These are phyloP conservation scores for Eulimnadia texana DNA, from an alignment of 1,140 invertebrate species.

Conservation along the genomic window DNA sequence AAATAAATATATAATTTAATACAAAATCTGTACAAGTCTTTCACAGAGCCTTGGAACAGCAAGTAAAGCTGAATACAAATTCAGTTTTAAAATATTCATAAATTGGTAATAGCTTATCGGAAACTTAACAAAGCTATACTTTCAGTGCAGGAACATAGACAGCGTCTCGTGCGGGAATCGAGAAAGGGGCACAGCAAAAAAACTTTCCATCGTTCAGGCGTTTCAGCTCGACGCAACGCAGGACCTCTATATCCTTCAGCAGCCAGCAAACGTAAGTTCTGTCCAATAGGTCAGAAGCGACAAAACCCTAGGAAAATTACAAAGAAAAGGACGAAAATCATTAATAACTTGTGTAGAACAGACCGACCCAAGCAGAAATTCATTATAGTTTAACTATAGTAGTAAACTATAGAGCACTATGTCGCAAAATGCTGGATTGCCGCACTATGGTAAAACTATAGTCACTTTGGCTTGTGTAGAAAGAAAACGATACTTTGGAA, in stretches of 20 bases:
- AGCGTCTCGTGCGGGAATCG: conserved; percentile 2
- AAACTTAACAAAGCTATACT: no score
- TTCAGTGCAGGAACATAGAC: conserved; percentile 1
- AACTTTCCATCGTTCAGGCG: background rate
- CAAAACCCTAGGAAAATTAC: background rate
- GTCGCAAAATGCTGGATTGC: no score
- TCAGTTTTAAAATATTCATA: no score
- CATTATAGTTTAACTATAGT: background rate
- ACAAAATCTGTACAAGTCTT: no score
- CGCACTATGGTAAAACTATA: background rate
- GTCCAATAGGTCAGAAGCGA: background rate
- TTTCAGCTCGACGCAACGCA: conserved; percentile 7
- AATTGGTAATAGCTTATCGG: no score
- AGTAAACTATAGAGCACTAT: no score
- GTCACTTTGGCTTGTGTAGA: background rate
- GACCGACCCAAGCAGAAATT: background rate
- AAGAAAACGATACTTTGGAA: background rate
- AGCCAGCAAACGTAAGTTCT: conserved; percentile 5
- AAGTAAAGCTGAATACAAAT: no score
- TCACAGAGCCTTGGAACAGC: no score
- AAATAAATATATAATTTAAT: no score
- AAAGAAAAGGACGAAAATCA: no score
- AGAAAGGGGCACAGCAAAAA: conserved; percentile 1
- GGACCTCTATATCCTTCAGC: background rate
- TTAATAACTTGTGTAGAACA: no score